phyloP scores from a whole-genome alignment of 2,113 vertebrate species.

The Nothoprocta pentlandii region DNA sequence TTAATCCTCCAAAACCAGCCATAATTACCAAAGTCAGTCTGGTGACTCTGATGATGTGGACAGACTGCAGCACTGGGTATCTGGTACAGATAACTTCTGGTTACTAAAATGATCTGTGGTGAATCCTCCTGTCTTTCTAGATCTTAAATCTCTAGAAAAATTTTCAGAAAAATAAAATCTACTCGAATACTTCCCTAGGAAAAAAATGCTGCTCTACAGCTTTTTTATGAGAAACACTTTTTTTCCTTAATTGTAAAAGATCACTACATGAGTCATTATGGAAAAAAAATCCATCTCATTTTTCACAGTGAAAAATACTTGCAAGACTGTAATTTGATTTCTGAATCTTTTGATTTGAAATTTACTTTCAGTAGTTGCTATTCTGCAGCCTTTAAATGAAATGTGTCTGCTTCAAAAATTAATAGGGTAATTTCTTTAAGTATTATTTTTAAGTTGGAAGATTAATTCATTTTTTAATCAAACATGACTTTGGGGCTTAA shows the following conservation, averaged over 20 bases:
- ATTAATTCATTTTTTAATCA: neutral
- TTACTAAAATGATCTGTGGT: neutral
- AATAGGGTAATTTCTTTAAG: neutral
- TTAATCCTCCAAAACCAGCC: neutral
- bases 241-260: neutral
- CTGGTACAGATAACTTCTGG: neutral
- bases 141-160: neutral
- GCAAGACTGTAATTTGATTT: neutral
- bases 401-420: neutral
- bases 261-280: neutral
- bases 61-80: neutral
- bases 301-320: neutral
- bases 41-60: neutral
- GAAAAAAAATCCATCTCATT: neutral
- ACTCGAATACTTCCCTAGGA: neutral
- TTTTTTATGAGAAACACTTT: neutral
- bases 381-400: neutral
- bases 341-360: neutral
- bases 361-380: neutral
- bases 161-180: neutral
- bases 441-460: neutral
- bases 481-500: neutral
- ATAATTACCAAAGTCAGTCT: neutral
- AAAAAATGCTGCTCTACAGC: neutral
- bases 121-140: neutral